These are phyloP conservation scores for Antigone vipio DNA, from an alignment of 2,113 vertebrate genomes.

Conservation along the genomic window DNA sequence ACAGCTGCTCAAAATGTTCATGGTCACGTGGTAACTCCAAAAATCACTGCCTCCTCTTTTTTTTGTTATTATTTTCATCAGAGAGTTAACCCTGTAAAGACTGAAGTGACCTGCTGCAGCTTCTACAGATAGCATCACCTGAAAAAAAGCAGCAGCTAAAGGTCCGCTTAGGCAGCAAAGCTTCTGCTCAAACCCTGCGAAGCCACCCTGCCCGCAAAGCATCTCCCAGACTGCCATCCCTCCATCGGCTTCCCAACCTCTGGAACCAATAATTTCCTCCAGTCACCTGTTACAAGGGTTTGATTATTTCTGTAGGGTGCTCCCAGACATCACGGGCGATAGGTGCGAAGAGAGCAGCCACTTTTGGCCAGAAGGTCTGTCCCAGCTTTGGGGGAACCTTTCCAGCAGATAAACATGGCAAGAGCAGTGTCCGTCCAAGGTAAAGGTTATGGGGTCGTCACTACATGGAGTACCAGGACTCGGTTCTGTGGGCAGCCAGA, in stretches of 20 bases:
- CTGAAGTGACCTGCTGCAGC: neutral
- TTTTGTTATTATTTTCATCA: neutral
- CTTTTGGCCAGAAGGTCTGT: neutral
- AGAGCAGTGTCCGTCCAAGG: neutral
- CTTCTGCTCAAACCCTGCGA: neutral
- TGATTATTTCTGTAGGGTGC: neutral
- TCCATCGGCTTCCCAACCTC: neutral
- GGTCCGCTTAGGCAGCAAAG: neutral
- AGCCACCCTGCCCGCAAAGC: neutral
- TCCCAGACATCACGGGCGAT: neutral
- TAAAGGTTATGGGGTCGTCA: rapidly evolving
- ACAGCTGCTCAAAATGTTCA: constrained; percentile 17
- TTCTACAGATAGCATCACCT: neutral
- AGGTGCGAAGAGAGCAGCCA: neutral
- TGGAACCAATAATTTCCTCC: neutral
- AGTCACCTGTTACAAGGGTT: neutral
- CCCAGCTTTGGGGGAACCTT: neutral
- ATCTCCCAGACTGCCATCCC: neutral
- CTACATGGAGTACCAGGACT: neutral
- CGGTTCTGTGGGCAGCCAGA: neutral
- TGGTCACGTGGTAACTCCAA: constrained; percentile 8
- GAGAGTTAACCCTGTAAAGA: neutral
- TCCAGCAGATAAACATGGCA: neutral
- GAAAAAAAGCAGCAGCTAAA: neutral
- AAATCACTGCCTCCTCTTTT: constrained; percentile 3